Evolutionary conservation across 2,113 vertebrate genomes (phyloP).

Genomic region (Odobenus rosmarus): DNA sequence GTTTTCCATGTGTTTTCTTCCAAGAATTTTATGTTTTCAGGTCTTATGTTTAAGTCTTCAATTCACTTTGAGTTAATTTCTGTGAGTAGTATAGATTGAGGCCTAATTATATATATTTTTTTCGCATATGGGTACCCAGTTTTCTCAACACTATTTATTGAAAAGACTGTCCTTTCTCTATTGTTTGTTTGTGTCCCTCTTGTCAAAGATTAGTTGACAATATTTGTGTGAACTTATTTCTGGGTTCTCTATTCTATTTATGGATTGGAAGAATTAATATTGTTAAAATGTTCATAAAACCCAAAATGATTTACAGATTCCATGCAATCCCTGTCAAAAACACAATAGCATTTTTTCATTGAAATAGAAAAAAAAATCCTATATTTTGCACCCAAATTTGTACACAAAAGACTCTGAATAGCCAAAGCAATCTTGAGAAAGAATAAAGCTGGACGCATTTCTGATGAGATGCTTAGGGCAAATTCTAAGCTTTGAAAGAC

Average conservation of each 20-base stretch:
- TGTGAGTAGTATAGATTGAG: not conserved
- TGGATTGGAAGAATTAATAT: not conserved
- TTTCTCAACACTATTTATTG: not conserved
- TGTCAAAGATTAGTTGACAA: not conserved
- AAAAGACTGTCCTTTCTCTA: not conserved
- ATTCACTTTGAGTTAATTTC: not conserved
- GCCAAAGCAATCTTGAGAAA: not conserved
- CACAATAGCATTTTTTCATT: not conserved
- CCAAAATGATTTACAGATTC: not conserved
- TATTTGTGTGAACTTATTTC: not conserved
- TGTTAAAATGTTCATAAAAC: not conserved
- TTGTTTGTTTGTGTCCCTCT: not conserved
- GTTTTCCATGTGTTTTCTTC: not conserved
- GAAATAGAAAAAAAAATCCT: not conserved
- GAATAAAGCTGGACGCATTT: not conserved
- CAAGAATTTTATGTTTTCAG: not conserved
- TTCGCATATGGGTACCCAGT: not conserved
- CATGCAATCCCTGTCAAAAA: not conserved
- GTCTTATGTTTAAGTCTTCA: not conserved
- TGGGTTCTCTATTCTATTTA: not conserved
- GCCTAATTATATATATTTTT: not conserved
- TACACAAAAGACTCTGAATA: not conserved
- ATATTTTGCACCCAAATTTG: not conserved
- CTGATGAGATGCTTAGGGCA: not conserved
- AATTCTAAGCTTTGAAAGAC: not conserved